These are phyloP conservation scores for Aphelocoma californica DNA, from an alignment of 2,797 vertebrate species.

Conservation along the genomic window DNA sequence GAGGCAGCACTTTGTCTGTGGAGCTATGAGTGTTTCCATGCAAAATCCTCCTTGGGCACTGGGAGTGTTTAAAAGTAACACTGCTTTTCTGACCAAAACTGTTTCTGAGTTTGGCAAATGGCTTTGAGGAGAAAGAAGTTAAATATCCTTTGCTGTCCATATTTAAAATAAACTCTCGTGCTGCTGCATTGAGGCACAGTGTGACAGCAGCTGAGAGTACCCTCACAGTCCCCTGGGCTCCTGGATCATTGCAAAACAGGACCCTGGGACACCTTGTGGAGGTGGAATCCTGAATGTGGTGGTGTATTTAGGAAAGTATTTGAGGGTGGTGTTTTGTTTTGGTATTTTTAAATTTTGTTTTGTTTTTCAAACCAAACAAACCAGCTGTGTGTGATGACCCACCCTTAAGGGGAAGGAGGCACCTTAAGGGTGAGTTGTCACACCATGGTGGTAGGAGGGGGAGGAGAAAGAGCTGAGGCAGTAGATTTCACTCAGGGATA, in stretches of 20 bases:
- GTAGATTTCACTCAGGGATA: neutral
- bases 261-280: neutral
- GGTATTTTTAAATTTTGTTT: accelerated
- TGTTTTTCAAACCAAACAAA: neutral
- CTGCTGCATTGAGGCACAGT: accelerated
- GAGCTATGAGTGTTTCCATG: neutral
- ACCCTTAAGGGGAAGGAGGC: neutral
- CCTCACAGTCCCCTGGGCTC: accelerated
- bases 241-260: neutral
- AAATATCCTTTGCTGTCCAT: neutral
- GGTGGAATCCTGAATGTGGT: neutral
- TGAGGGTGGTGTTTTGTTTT: neutral
- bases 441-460: neutral
- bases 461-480: neutral
- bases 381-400: neutral
- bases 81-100: neutral
- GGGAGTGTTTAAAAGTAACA: neutral
- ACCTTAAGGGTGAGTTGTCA: neutral
- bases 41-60: neutral
- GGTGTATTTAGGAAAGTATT: neutral
- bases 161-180: accelerated
- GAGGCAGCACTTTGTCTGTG: accelerated
- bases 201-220: neutral
- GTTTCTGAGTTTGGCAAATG: neutral
- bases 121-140: neutral